Evolutionary conservation across 53 echinoderm and acorn worm species (phyloP).

Genomic region (Patiria pectinifera): DNA sequence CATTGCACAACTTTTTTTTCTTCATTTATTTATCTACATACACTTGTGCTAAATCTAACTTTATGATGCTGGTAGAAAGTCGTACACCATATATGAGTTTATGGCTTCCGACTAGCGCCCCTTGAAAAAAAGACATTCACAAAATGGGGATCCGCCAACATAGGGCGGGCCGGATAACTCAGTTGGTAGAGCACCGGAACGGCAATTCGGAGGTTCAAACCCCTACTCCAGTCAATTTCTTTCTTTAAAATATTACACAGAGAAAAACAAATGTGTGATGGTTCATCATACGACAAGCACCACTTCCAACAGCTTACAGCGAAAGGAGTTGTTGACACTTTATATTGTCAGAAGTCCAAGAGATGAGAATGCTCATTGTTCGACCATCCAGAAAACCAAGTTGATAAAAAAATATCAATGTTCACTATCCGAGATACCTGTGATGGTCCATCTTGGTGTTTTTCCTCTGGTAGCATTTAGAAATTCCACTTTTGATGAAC

Average conservation of each 20-base stretch:
- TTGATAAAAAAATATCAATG: neutral
- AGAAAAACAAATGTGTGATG: neutral
- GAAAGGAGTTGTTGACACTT: neutral
- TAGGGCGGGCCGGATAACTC: too few relatives aligned
- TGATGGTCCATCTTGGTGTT: neutral
- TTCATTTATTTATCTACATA: neutral
- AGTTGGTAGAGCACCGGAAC: too few relatives aligned
- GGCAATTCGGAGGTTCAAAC: too few relatives aligned
- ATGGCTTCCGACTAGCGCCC: too few relatives aligned
- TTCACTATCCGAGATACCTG: neutral
- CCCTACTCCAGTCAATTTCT: too few relatives aligned
- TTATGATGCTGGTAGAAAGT: neutral
- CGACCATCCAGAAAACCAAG: neutral
- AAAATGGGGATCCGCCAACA: too few relatives aligned
- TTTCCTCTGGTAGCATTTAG: neutral
- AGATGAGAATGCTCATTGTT: neutral
- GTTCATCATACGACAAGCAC: neutral
- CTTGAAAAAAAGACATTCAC: too few relatives aligned
- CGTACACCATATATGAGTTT: too few relatives aligned
- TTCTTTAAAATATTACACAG: too few relatives aligned
- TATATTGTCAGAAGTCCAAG: neutral
- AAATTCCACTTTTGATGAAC: neutral
- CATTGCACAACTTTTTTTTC: slow-evolving; percentile 2
- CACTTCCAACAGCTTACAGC: too few relatives aligned
- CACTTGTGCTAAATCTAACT: neutral